Evolutionary conservation across 2,797 vertebrate genomes (phyloP).

Genomic region (Dermochelys coriacea): DNA sequence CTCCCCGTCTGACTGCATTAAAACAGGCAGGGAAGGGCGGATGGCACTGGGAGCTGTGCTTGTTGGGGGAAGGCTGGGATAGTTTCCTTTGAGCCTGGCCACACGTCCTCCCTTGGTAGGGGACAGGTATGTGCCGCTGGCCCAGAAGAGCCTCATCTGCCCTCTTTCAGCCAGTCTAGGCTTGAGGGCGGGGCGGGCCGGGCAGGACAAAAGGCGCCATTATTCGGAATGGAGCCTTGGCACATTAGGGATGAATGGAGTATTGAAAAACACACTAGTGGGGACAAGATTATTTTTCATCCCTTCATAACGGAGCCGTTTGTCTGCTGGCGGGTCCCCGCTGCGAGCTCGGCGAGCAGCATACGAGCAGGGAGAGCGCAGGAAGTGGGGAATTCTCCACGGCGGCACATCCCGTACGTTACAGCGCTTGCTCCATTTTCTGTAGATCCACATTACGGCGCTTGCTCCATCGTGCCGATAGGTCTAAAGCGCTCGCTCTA

Average conservation of each 20-base stretch:
- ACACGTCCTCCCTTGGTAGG: neutral
- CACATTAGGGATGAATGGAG: slow-evolving; percentile 93
- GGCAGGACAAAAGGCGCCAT: slow-evolving; percentile 94
- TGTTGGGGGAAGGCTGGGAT: neutral
- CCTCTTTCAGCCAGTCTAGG: slow-evolving; percentile 89
- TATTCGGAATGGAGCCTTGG: slow-evolving; percentile 88
- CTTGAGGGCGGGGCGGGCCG: slow-evolving; percentile 80
- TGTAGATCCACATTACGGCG: too few species aligned
- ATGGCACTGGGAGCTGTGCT: neutral
- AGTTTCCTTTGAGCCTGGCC: neutral
- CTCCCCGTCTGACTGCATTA: neutral
- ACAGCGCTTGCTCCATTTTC: too few species aligned
- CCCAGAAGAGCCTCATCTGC: slow-evolving; percentile 64
- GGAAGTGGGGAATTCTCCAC: neutral
- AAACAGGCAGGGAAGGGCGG: neutral
- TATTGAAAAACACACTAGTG: slow-evolving; percentile 91
- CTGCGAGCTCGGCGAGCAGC: neutral
- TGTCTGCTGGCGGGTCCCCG: slow-evolving; percentile 72
- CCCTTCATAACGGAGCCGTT: slow-evolving; percentile 82
- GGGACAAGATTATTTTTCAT: slow-evolving; percentile 93
- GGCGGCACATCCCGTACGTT: fast-evolving
- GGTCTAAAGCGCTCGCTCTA: neutral
- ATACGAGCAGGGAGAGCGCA: fast-evolving
- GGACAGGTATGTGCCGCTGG: neutral
- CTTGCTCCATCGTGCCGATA: too few species aligned